phyloP scores from a whole-genome alignment of 2,113 vertebrate species.

The Stigmatopora argus region DNA sequence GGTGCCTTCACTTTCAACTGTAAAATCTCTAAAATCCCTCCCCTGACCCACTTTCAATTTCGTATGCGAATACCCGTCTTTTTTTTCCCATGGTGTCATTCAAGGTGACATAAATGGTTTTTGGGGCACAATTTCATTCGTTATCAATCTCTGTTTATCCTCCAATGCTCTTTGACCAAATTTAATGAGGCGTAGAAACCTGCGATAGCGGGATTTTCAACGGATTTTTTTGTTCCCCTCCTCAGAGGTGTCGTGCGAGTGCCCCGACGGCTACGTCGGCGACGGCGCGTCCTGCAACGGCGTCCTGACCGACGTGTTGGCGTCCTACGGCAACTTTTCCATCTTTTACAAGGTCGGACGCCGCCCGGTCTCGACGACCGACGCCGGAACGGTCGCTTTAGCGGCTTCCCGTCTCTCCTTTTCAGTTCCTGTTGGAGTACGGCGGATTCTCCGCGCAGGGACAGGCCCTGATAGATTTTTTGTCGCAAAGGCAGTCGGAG shows the following conservation, averaged over 20 bases:
- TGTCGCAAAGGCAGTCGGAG: constrained; percentile 72
- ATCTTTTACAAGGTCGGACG: constrained; percentile 82
- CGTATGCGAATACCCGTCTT: no score
- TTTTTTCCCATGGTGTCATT: no score
- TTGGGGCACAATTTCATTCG: no score
- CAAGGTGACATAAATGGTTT: no score
- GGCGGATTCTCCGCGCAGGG: constrained; percentile 73
- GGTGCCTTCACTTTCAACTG: no score
- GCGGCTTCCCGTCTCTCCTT: background rate
- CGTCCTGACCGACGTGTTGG: constrained; percentile 78
- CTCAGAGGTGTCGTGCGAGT: constrained; percentile 81
- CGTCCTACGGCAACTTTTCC: constrained; percentile 76
- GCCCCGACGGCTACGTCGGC: constrained; percentile 76
- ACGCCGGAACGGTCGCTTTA: background rate
- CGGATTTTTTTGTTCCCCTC: constrained; percentile 4
- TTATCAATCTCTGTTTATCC: no score
- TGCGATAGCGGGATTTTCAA: no score
- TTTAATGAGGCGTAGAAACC: no score
- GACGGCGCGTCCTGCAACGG: constrained; percentile 84
- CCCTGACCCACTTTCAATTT: no score
- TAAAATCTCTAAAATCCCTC: no score
- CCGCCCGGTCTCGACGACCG: no score
- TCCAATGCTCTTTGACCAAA: no score
- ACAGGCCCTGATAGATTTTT: constrained; percentile 72
- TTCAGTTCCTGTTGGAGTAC: constrained; percentile 79